Base-by-base conservation (phyloP, 2,797 vertebrate genomes). In the Petrocephalus schoutedeni region DNA sequence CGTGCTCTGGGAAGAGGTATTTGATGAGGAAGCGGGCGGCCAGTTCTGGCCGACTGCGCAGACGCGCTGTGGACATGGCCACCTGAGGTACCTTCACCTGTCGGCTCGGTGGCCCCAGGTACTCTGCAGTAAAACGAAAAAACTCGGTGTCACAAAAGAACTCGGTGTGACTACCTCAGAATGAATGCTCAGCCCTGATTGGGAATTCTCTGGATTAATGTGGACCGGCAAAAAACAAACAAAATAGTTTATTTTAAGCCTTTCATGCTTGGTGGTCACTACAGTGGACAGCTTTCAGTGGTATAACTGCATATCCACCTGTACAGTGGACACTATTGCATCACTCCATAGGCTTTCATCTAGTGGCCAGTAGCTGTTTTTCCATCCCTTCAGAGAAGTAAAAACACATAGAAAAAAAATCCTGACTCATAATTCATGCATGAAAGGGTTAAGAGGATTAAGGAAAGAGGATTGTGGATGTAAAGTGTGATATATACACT, bases 51-150 rank as follows among this genome's bases (percentile, higher is more conserved):
- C 90, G 92, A 0, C 87, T 61, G 89, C 95, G 95, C 67, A 93
- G 92, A 49, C 77, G 93, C 54, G 95, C 95, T 64, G 91, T 93
- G 88, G 89, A 85, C 92, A 97, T 91, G 89, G 94, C 92, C 67
- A 12, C 90, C 82, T 90, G 91, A 32, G 92, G 93, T 53, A 97
- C 89, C 90, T 86, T 95, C 4, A 97, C 91, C 12, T 95, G 93
- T 89, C 96, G 94, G 61, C 77, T 89, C 53, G 95, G 95, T 77
- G 95, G 91, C 74, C 96, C 96, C 89, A 97, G 88, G 91, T 94
- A 95, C 9, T 92, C 95, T 97, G 89, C 3, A 54, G 85, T 45
- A 16, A 59, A 41, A 59, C 7, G n/a, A 59, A 45, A 59, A 8
- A 85, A 8, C 23, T 85, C 28, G 21, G 56, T 51, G 45, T 36